Conservation (phyloP, 2,888 invertebrate genomes). For the Sphaerophoria rueppellii region DNA sequence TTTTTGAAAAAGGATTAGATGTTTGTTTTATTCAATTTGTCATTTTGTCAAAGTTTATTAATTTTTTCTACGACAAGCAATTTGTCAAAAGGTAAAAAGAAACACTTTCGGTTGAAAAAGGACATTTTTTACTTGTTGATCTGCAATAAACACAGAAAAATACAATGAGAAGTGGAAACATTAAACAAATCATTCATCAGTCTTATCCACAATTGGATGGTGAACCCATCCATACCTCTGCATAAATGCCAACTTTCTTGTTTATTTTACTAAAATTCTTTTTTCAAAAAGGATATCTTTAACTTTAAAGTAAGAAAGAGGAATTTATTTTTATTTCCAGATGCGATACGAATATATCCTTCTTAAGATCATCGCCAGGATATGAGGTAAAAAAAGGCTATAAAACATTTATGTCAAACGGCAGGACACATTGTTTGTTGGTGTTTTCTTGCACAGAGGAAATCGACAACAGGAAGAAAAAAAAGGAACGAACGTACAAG, state of each 20-base stretch:
- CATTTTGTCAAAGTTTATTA: too few species aligned
- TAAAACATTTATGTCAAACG: constrained; percentile 13
- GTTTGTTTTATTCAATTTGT: too few species aligned
- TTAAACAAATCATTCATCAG: constrained; percentile 9
- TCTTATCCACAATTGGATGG: background rate
- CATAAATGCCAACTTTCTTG: background rate
- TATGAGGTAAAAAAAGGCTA: background rate
- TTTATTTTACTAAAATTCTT: background rate
- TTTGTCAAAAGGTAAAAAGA: too few species aligned
- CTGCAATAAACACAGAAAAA: too few species aligned
- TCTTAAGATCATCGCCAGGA: background rate
- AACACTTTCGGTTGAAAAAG: too few species aligned
- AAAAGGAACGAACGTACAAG: background rate
- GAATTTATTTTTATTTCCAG: constrained; percentile 8
- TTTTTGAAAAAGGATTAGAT: too few species aligned
- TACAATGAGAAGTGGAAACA: background rate
- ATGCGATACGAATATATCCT: background rate
- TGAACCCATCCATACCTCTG: too few species aligned
- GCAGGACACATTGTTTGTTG: background rate
- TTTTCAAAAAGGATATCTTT: background rate
- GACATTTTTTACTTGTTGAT: too few species aligned
- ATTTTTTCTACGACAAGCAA: too few species aligned
- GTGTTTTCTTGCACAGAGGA: background rate
- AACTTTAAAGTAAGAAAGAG: background rate
- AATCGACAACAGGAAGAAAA: background rate